Conservation (phyloP, 2,888 invertebrate species). For the Philopedon plagiatum region DNA sequence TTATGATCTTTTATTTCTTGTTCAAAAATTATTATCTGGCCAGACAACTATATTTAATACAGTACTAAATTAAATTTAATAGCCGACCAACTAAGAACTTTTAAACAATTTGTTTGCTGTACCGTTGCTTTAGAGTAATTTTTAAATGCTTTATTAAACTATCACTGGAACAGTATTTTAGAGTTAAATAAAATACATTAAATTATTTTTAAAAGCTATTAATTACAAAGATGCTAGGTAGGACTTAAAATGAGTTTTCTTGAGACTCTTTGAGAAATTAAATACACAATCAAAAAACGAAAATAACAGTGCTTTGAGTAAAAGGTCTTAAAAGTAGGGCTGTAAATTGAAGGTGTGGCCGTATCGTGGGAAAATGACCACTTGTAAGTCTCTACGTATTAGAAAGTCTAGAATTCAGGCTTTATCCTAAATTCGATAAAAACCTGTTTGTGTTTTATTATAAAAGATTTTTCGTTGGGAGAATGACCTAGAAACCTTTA, state of each 20-base stretch:
- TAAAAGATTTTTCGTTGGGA: constrained; percentile 2
- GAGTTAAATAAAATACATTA: too few relatives aligned
- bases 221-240: not conserved
- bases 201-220: too few relatives aligned
- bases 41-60: not conserved
- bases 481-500: constrained; percentile 6
- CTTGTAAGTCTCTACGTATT: constrained; percentile 9
- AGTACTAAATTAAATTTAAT: not conserved
- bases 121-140: too few relatives aligned
- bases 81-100: not conserved
- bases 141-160: too few relatives aligned
- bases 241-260: not conserved
- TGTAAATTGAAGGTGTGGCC: constrained; percentile 11
- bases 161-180: too few relatives aligned
- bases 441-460: constrained; percentile 15
- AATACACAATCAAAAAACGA: not conserved
- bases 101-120: too few relatives aligned
- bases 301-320: not conserved
- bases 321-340: constrained; percentile 1
- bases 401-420: constrained; percentile 14
- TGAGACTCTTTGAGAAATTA: not conserved
- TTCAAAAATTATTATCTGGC: constrained; percentile 9
- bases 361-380: constrained; percentile 12
- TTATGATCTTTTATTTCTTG: constrained; percentile 4
- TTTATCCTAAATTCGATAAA: constrained; percentile 15